Base-by-base conservation (phyloP, 2,888 invertebrate genomes). In the Heliconius cydno region DNA sequence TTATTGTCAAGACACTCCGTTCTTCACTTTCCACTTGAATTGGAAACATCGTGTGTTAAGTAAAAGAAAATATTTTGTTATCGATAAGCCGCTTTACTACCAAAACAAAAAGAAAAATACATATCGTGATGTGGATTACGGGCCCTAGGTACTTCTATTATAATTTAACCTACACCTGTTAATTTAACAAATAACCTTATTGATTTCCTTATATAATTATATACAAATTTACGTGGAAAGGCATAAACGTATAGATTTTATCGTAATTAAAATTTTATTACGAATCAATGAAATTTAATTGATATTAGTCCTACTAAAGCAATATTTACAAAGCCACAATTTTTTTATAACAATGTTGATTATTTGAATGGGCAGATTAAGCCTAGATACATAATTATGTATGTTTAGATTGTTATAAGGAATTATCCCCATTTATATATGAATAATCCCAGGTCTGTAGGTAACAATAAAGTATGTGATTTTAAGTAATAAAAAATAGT, bases 401-500 rank as follows among this genome's bases (percentile, higher is more conserved):
- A 34, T 25, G 2, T 65, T 25, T 25, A 25, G 12, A 15, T 25
- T 25, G 63, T 65, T 65, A 65, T 13, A 28, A 28, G 15, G 25
- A 65, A 25, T 65, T 65, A 34, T 34, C 34, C 34, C 34, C 34
- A 34, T 65, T 28, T 12, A 25, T 41, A 41, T 6, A n/a, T n/a
- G n/a, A 15, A 41, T 15, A 25, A 41, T 41, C 15, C 68, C 5
- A 7, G 15, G 13, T 0, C 13, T 68, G 25, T 68, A 25, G 41
- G 25, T 41, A 25, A 41, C 2, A 3, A 15, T 68, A 12, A n/a
- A 13, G 25, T 13, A 25, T 12, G 13, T 25, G 38, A 68, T 41
- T 65, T 75, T 73, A 84, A 82, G 79, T 81, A 83, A 81, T 82
- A 79, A 77, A 81, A 75, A 80, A 77, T 81, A 81, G 81, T 80